Conservation (phyloP, 1,140 invertebrate species). For the Gryon sp. region DNA sequence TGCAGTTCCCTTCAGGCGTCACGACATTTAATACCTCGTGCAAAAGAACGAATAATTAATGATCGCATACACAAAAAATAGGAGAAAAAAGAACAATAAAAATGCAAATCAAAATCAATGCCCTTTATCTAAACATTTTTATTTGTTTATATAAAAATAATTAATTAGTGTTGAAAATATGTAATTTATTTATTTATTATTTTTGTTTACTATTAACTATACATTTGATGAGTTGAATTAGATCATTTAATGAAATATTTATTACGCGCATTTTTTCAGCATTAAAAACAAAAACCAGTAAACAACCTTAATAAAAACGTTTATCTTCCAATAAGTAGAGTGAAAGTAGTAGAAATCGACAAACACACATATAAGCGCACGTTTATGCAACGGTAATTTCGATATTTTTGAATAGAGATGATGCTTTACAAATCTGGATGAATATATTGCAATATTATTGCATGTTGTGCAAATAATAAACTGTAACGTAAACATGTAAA, state of each 20-base stretch:
- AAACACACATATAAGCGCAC: conserved; percentile 21
- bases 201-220: no score
- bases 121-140: no score
- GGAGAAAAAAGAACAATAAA: conserved; percentile 30
- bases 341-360: conserved; percentile 59
- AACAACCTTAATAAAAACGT: conserved; percentile 41
- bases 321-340: conserved; percentile 59
- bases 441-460: conserved; percentile 1
- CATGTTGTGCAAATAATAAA: not conserved
- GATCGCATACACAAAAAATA: conserved; percentile 18
- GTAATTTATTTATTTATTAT: no score
- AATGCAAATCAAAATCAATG: no score
- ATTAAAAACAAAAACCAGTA: conserved; percentile 38
- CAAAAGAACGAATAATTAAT: conserved; percentile 53
- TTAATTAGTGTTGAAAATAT: no score
- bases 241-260: conserved; percentile 15
- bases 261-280: no score
- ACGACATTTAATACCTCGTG: conserved; percentile 53
- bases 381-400: conserved; percentile 51
- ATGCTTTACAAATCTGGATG: conserved; percentile 11
- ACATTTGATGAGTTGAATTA: not conserved
- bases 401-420: conserved; percentile 34
- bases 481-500: no score
- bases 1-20: conserved; percentile 23
- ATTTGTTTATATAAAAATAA: no score